Base-by-base conservation (phyloP, 2,888 invertebrate genomes). In the Drosophila paranaensis region DNA sequence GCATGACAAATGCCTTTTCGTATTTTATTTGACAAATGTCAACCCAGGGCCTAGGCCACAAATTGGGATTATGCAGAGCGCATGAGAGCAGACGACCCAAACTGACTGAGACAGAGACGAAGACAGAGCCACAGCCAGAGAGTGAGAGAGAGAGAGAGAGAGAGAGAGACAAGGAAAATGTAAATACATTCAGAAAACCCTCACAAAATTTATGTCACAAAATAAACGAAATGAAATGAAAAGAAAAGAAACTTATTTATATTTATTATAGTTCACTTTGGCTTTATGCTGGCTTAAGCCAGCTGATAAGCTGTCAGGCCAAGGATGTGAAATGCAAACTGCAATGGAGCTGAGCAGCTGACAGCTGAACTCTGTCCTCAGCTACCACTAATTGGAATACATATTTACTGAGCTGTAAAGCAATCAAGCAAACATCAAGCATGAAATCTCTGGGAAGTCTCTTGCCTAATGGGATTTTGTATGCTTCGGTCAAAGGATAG, bases 331-430 rank as follows among this genome's bases (percentile, higher is more conserved):
- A 73, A 53, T 60, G 61, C 63, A 60, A 76, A 48, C 25, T 74
- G 60, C 57, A 64, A 30, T 50, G 42, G 25, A 43, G 10, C 16
- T n/a, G 20, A 50, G 50, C n/a, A 42, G 35, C 20, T 63, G 53
- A 45, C 30, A 62, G 56, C 14, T 50, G 37, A 45, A 43, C 5
- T 72, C 71, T 60, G 54, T 33, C 53, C 57, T 62, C 57, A 58
- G 61, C 39, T 30, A 37, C 20, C 54, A 56, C 69, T 78, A 83
- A 87, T 86, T 83, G 87, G 63, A 68, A 74, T 69, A 66, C 71
- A 71, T 73, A 73, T 35, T 25, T 14, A n/a, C 42, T 63, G 67
- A 35, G 14, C 39, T 37, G 51, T 13, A 37, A 37, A n/a, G 50
- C 60, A 77, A 85, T 82, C 62, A 61, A 70, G 53, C 57, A 55